phyloP scores from a whole-genome alignment of 2,888 invertebrate species.

The Belgica antarctica region DNA sequence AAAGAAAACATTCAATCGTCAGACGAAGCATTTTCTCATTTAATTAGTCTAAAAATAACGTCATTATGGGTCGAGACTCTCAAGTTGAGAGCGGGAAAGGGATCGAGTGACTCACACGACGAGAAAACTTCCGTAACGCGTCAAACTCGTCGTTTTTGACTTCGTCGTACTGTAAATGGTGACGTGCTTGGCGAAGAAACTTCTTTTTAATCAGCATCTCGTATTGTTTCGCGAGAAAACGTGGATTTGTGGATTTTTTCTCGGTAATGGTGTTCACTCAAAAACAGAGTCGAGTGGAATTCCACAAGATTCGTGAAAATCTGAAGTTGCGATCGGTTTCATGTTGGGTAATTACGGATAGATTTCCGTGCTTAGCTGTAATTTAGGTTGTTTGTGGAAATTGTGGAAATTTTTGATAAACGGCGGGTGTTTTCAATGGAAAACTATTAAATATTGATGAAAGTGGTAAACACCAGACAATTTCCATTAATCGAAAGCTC shows the following conservation, averaged over 20 bases:
- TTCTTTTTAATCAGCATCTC: neutral
- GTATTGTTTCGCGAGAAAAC: neutral
- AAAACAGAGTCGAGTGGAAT: neutral
- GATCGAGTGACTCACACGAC: neutral
- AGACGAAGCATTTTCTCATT: slow-evolving; percentile 14
- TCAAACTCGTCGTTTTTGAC: neutral
- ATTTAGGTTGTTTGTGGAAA: no score
- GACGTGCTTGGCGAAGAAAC: neutral
- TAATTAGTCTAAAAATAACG: slow-evolving; percentile 34
- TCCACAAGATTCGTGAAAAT: neutral
- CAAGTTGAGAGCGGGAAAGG: neutral
- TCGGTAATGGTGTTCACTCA: neutral
- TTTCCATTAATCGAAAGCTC: no score
- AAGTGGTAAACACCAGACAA: no score
- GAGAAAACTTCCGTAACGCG: neutral
- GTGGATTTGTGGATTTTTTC: neutral
- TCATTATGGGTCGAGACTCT: no score
- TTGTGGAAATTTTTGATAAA: no score
- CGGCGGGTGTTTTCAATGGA: no score
- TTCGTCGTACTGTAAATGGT: neutral
- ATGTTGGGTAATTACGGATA: no score
- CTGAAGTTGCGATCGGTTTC: neutral
- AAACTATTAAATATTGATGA: no score
- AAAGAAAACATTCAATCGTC: slow-evolving; percentile 21
- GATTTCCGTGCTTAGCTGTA: no score